Conservation (phyloP, 2,113 vertebrate genomes). For the Campylomormyrus tamandua region DNA sequence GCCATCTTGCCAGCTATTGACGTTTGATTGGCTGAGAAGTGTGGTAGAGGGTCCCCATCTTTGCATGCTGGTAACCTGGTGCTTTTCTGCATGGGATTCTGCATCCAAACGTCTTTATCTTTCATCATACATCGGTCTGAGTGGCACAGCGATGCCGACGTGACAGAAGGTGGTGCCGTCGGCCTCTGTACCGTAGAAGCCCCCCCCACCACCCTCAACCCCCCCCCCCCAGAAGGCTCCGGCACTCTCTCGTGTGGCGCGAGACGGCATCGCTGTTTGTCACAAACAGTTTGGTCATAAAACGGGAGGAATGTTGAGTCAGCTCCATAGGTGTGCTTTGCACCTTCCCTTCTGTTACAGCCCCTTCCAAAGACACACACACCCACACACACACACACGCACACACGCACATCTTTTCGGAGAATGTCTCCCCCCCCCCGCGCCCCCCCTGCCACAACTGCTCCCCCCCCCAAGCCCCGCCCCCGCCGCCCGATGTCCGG, state of each 20-base stretch:
- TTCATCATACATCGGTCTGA: neutral
- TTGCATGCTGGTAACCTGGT: neutral
- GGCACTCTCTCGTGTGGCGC: constrained; percentile 41
- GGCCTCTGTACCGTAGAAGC: neutral
- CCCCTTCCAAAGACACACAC: constrained; percentile 33
- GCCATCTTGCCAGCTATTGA: neutral
- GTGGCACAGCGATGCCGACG: neutral
- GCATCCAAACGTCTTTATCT: neutral
- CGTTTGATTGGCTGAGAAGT: neutral
- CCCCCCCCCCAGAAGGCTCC: neutral
- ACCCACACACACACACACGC: neutral
- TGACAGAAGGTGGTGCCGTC: neutral
- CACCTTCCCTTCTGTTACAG: constrained; percentile 47
- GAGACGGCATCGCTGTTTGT: constrained; percentile 57
- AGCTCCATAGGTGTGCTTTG: constrained; percentile 50
- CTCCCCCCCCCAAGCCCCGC: neutral
- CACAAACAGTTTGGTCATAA: constrained; percentile 66
- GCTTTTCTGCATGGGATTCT: neutral
- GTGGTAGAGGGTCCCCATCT: neutral
- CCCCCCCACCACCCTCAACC: neutral
- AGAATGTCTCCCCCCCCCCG: neutral
- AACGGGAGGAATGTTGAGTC: constrained; percentile 59
- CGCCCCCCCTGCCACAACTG: neutral
- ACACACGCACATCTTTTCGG: neutral
- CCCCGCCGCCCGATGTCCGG: neutral